phyloP scores from a whole-genome alignment of 2,797 vertebrate genomes.

The Enteromius treurensis region DNA sequence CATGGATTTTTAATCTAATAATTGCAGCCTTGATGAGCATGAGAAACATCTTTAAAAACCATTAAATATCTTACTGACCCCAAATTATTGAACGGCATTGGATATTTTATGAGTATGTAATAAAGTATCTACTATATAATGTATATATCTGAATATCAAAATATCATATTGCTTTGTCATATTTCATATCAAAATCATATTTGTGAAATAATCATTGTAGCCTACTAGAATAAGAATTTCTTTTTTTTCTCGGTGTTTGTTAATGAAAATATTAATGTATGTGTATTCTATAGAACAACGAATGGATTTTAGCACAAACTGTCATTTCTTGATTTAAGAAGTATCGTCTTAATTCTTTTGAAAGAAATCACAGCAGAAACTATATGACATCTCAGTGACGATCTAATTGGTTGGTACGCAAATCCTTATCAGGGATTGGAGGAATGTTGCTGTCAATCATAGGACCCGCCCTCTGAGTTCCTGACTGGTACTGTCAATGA shows the following conservation, averaged over 20 bases:
- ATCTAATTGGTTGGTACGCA: background rate
- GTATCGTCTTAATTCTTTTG: background rate
- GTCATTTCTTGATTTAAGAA: background rate
- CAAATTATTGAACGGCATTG: too few relatives aligned
- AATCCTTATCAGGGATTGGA: conserved; percentile 36
- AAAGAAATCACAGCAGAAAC: conserved; percentile 4
- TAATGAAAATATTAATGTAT: background rate
- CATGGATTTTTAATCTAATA: too few relatives aligned
- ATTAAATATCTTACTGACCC: too few relatives aligned
- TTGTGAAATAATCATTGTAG: background rate
- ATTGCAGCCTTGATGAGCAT: too few relatives aligned
- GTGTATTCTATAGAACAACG: background rate
- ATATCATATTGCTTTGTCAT: background rate
- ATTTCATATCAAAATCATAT: background rate
- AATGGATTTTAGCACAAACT: background rate
- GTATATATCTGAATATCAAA: background rate
- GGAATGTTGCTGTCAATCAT: conserved; percentile 52
- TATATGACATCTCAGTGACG: too few relatives aligned
- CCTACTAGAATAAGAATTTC: background rate
- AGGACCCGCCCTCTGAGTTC: conserved; percentile 47
- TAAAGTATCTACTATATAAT: background rate
- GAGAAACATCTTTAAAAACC: too few relatives aligned
- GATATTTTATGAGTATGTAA: too few relatives aligned
- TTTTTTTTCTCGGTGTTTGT: background rate
- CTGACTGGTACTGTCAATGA: conserved; percentile 61